Percentiles rank a stretch among this genome's conserved stretches.
Conservation (phyloP, 2,797 vertebrate genomes). For the Gallinago stenura region DNA sequence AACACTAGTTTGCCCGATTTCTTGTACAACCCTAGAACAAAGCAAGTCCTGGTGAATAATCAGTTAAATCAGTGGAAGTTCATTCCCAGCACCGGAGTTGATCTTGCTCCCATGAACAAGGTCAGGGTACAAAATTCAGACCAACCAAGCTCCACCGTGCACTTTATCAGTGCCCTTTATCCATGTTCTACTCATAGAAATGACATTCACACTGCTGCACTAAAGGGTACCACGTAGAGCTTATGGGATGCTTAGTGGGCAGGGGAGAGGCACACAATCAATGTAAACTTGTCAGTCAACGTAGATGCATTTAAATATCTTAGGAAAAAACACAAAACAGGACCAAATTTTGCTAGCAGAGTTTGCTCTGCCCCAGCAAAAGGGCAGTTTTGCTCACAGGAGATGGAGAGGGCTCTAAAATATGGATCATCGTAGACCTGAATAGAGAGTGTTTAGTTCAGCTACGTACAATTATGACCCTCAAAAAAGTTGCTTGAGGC, state of each 20-base stretch:
- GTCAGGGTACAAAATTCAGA: not conserved
- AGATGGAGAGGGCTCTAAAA: not conserved
- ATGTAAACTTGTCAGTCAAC: not conserved
- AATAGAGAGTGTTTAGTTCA: not conserved
- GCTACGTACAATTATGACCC: not conserved
- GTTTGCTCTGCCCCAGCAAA: not conserved
- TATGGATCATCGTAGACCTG: not conserved
- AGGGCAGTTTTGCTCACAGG: not conserved
- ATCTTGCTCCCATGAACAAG: not conserved
- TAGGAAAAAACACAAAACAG: not conserved
- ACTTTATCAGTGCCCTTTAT: slow-evolving; percentile 33
- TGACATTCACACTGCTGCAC: not conserved
- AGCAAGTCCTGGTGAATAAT: slow-evolving; percentile 21
- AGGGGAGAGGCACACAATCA: not conserved
- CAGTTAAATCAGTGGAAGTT: not conserved
- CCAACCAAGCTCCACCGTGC: not conserved
- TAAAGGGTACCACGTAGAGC: accelerated
- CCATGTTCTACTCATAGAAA: accelerated
- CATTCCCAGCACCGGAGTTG: not conserved
- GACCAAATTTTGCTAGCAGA: not conserved
- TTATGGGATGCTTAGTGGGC: not conserved
- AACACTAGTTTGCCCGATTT: slow-evolving; percentile 98
- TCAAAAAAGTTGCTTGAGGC: not conserved
- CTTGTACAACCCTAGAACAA: slow-evolving; percentile 93
- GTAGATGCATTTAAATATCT: not conserved